Percentiles rank a stretch among this genome's conserved stretches.
phyloP scores from a whole-genome alignment of 2,113 vertebrate genomes.

The Poeciliopsis prolifica region DNA sequence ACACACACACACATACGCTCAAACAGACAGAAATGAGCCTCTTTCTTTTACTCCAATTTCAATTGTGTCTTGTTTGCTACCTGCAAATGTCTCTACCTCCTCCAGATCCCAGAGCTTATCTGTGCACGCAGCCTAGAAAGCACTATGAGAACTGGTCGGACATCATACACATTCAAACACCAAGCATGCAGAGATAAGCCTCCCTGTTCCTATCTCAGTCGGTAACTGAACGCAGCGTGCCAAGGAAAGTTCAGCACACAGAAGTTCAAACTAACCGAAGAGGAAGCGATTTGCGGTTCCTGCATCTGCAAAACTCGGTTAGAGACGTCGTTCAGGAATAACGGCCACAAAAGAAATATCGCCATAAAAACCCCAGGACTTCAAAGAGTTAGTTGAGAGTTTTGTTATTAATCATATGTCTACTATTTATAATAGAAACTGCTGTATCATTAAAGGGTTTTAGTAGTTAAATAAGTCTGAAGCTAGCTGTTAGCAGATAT shows the following conservation, averaged over 20 bases:
- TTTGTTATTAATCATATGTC: too few relatives aligned
- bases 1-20: slow-evolving; percentile 36
- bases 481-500: too few relatives aligned
- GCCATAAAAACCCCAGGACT: not conserved
- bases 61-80: slow-evolving; percentile 73
- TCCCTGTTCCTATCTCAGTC: slow-evolving; percentile 55
- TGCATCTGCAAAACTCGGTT: slow-evolving; percentile 25
- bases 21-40: slow-evolving; percentile 41
- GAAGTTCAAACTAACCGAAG: slow-evolving; percentile 21
- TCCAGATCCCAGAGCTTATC: slow-evolving; percentile 75
- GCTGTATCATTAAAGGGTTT: too few relatives aligned
- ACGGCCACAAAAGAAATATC: not conserved
- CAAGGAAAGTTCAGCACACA: slow-evolving; percentile 60
- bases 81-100: slow-evolving; percentile 68
- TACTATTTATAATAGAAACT: too few relatives aligned
- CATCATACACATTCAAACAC: slow-evolving; percentile 71
- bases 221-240: slow-evolving; percentile 41
- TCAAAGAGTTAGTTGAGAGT: not conserved
- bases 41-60: slow-evolving; percentile 75
- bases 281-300: slow-evolving; percentile 18
- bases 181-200: slow-evolving; percentile 72
- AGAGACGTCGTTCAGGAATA: not conserved
- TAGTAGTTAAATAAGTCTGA: too few relatives aligned
- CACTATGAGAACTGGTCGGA: slow-evolving; percentile 71
- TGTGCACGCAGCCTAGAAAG: slow-evolving; percentile 66